These are phyloP conservation scores for Sycophaga agraensis DNA, from an alignment of 1,140 invertebrate genomes.

Conservation along the genomic window DNA sequence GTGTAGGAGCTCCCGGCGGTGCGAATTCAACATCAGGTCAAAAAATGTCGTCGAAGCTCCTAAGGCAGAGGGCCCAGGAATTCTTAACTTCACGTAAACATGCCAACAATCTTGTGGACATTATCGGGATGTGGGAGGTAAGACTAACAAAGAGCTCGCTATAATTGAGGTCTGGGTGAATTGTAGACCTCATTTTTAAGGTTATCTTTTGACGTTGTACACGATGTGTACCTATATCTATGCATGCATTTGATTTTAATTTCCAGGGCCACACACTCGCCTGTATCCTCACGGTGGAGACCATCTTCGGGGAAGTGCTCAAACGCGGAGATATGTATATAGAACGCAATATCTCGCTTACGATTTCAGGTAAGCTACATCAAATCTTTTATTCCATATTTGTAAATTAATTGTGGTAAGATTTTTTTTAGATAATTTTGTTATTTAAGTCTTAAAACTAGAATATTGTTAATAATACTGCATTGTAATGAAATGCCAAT, in stretches of 20 bases:
- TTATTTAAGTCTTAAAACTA: no score
- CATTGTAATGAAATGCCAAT: no score
- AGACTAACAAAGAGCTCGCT: conserved; percentile 14
- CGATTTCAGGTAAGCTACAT: conserved; percentile 45
- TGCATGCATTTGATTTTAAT: background rate
- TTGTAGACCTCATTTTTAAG: conserved; percentile 22
- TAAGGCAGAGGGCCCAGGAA: conserved; percentile 67
- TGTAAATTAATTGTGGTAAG: no score
- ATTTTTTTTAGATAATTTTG: no score
- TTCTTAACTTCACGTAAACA: conserved; percentile 66
- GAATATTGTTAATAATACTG: no score
- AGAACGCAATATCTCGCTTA: conserved; percentile 49
- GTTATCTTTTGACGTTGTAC: conserved; percentile 33
- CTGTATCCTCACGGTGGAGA: conserved; percentile 66
- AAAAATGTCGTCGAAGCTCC: conserved; percentile 56
- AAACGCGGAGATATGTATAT: conserved; percentile 64
- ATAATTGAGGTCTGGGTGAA: background rate
- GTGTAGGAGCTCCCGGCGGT: no score
- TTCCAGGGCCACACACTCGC: conserved; percentile 54
- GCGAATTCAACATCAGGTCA: conserved; percentile 21
- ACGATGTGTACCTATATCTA: background rate
- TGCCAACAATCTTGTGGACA: conserved; percentile 65
- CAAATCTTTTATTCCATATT: no score
- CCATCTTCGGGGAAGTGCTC: conserved; percentile 68
- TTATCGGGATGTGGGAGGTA: conserved; percentile 66